These are phyloP conservation scores for Tortricodes alternella DNA, from an alignment of 2,888 invertebrate species.

Conservation along the genomic window DNA sequence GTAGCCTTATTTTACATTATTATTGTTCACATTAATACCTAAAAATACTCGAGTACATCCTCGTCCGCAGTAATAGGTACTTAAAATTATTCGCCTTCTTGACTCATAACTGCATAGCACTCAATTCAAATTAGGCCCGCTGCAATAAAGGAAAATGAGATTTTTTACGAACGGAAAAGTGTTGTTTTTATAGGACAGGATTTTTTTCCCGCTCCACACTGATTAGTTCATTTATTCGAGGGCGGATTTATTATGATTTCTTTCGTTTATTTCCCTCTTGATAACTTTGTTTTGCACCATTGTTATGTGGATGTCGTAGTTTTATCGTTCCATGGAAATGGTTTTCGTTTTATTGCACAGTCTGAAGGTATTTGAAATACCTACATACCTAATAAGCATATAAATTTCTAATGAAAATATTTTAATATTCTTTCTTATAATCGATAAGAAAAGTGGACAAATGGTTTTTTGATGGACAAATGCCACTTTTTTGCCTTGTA, in stretches of 20 bases:
- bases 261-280: constrained; percentile 59
- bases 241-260: constrained; percentile 76
- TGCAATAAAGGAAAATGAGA: constrained; percentile 81
- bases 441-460: too few relatives aligned
- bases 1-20: background rate
- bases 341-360: constrained; percentile 20
- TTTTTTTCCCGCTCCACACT: constrained; percentile 56
- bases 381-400: too few relatives aligned
- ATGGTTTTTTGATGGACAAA: too few relatives aligned
- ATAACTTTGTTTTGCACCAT: constrained; percentile 48
- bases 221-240: constrained; percentile 77
- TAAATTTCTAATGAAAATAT: too few relatives aligned
- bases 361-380: background rate
- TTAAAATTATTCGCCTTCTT: constrained; percentile 79
- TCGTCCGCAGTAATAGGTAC: constrained; percentile 48
- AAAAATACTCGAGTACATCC: constrained; percentile 34
- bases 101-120: constrained; percentile 80
- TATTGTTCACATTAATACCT: constrained; percentile 6
- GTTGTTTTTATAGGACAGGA: constrained; percentile 77
- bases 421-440: too few relatives aligned
- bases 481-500: too few relatives aligned
- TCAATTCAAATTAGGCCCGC: constrained; percentile 79
- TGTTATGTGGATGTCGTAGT: constrained; percentile 20
- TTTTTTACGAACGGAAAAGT: constrained; percentile 75
- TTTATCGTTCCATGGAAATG: constrained; percentile 16